Evolutionary conservation across 2,888 invertebrate species (phyloP), one percentile per base, ranked within the genome.

Genomic region (Salticus scenicus): DNA sequence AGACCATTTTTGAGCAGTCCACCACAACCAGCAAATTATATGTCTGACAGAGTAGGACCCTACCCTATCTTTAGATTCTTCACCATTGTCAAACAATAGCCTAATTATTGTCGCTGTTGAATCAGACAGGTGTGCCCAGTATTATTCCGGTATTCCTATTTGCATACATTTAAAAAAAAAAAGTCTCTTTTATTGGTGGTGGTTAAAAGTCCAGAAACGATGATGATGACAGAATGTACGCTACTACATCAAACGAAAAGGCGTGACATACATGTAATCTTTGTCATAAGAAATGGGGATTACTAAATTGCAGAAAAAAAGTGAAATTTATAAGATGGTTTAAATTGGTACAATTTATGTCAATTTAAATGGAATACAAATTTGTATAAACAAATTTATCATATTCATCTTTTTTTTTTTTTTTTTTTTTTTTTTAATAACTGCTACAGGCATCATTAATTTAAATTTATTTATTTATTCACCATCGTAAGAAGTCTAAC

Each of bases 61-160:
- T n/a, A 4, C 57, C 57, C 24, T 4, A 4, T 4, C 14, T 17
- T 47, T 7, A 2, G 2, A 14, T n/a, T 47, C 17, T n/a, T 12
- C 47, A 2, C 2, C 2, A 1, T 14, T 14, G n/a, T 1, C 4
- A 20, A 24, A 57, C 57, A 57, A 57, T 57, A 20, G 24, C 57
- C 57, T 57, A 57, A 57, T 57, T 57, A 57, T 12, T 57, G 57
- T 57, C 24, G 57, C 24, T 24, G 57, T 57, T 24, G 57, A 57
- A 17, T 57, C 24, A n/a, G 8, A 57, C 24, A 57, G 57, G 57
- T 57, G 57, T 17, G 57, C 24, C 24, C 24, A 7, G 24, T 24
- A 57, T 20, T 24, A 24, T 24, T 1, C 24, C 17, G 1, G 14
- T 12, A 12, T 37, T 10, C 37, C 57, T 24, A 57, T 57, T 57